Conservation (phyloP, 2,113 vertebrate species). For the Cinclus cinclus region DNA sequence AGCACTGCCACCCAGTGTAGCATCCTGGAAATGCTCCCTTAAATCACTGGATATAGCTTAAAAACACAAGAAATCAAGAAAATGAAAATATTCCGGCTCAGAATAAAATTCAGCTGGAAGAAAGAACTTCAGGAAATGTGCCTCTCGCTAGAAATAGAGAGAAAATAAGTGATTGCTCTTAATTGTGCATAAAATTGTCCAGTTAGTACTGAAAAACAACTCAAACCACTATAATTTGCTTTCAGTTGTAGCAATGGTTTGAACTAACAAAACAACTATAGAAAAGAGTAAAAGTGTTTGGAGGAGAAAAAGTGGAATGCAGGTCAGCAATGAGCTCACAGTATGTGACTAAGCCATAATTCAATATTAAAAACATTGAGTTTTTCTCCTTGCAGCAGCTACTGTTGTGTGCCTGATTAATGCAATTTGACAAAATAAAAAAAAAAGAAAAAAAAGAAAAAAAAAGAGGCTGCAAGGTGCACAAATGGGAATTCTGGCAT, state of each 20-base stretch:
- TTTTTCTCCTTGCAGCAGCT: not conserved
- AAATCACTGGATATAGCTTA: not conserved
- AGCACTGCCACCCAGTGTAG: slow-evolving; percentile 29
- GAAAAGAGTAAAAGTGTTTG: not conserved
- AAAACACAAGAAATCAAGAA: not conserved
- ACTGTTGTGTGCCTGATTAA: not conserved
- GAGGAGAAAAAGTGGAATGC: not conserved
- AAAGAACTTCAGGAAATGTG: not conserved
- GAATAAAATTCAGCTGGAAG: not conserved
- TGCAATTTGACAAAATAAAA: not conserved
- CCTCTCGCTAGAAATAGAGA: not conserved
- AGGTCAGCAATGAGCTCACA: not conserved
- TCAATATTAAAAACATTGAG: not conserved
- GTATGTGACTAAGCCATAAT: not conserved
- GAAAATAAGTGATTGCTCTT: not conserved
- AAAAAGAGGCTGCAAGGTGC: not conserved
- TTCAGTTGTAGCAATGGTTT: not conserved
- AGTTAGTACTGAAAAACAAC: not conserved
- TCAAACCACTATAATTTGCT: not conserved
- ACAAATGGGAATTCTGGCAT: not conserved
- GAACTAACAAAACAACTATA: not conserved
- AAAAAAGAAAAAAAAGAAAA: not conserved
- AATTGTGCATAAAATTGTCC: not conserved
- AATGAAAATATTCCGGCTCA: not conserved
- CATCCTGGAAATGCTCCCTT: not conserved